Conservation (phyloP, 2,113 vertebrate genomes). For the Stictonetta naevosa region DNA sequence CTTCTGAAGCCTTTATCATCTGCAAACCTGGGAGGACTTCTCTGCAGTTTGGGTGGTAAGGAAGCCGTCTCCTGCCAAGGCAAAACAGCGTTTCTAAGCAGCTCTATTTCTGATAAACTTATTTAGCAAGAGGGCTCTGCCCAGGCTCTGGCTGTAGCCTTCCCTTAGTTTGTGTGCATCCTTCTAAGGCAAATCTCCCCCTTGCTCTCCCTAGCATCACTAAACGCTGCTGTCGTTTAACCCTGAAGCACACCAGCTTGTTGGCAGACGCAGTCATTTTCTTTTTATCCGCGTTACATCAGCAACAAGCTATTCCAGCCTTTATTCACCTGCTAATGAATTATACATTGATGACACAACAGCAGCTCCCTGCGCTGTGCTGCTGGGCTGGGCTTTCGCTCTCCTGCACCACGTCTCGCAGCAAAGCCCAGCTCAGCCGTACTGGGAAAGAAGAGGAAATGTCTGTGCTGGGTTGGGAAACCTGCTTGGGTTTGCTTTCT, state of each 20-base stretch:
- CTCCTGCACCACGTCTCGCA: background rate
- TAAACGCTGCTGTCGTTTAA: background rate
- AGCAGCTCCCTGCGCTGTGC: background rate
- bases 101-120: too few relatives aligned
- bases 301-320: slow-evolving; percentile 12
- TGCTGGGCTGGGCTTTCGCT: background rate
- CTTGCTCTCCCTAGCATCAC: too few relatives aligned
- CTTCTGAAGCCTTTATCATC: background rate
- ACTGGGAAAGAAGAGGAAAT: background rate
- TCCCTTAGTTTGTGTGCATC: background rate
- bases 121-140: background rate
- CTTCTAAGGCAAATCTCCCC: background rate
- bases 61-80: background rate
- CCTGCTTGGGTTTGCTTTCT: background rate
- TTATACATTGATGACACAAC: slow-evolving; percentile 60
- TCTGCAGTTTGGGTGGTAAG: background rate
- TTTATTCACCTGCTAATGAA: slow-evolving; percentile 51
- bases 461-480: background rate
- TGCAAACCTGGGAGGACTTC: background rate
- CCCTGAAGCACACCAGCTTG: background rate
- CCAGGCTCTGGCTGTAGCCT: background rate
- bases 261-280: accelerated
- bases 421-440: background rate
- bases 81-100: background rate
- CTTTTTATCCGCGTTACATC: background rate